phyloP scores from a whole-genome alignment of 2,888 invertebrate species.

The Eubasilissa splendida region DNA sequence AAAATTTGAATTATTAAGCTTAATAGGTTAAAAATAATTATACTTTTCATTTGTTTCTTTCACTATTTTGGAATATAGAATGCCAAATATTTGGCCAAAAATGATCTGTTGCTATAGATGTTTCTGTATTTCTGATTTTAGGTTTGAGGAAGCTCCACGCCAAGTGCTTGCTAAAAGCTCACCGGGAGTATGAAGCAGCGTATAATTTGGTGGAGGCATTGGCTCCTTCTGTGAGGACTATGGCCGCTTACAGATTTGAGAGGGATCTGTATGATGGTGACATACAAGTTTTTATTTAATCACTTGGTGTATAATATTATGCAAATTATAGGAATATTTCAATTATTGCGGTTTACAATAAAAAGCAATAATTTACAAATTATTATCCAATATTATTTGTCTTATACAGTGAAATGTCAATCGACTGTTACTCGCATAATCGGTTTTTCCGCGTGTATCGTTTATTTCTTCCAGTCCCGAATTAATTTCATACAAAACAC shows the following conservation, averaged over 20 bases:
- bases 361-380: no score
- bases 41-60: no score
- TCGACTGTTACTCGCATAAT: no score
- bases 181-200: slow-evolving; percentile 65
- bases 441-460: no score
- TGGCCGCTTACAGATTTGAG: slow-evolving; percentile 66
- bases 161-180: slow-evolving; percentile 64
- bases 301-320: background rate
- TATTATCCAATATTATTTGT: no score
- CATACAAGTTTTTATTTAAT: background rate
- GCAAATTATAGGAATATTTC: background rate
- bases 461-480: no score
- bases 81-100: background rate
- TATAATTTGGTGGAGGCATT: slow-evolving; percentile 69
- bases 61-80: no score
- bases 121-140: slow-evolving; percentile 58
- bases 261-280: slow-evolving; percentile 33
- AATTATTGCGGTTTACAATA: background rate
- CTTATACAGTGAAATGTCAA: no score
- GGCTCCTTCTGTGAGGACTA: slow-evolving; percentile 66
- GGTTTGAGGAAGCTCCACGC: slow-evolving; percentile 68
- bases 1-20: no score
- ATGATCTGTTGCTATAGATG: background rate
- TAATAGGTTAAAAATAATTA: no score
- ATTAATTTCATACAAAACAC: no score